Base-by-base conservation (phyloP, 2,888 invertebrate species). In the Drosophila differens region DNA sequence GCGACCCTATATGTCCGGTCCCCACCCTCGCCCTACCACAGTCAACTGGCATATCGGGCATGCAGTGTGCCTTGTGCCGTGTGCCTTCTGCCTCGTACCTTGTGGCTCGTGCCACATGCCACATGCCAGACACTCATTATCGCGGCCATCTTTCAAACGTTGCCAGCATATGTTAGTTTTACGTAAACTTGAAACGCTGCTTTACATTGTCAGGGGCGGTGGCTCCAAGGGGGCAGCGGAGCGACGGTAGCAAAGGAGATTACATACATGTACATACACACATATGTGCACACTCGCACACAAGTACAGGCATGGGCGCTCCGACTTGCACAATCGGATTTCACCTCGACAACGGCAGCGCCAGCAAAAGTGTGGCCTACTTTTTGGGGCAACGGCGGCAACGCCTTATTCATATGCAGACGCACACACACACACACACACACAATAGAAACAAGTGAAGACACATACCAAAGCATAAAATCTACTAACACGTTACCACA, bases 151-250 rank as follows among this genome's bases (percentile, higher is more conserved):
- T 90, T 85, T 85, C 83, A 90, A 81, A 83, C 81, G 86, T 70
- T 89, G 83, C 89, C 73, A 86, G 89, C 85, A 85, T 90, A 90
- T 90, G 91, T 85, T 87, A 86, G 85, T 89, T 90, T 67, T 81
- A 79, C 76, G 74, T 89, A 89, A 90, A 85, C 90, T 90, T 88
- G 90, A 85, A 90, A 90, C 85, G 89, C 86, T 79, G 83, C 89
- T 83, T 62, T 83, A 76, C 76, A 79, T 79, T 82, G 79, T 73
- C 73, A 79, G 65, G 65, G 59, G 59, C 44, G 35, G 65, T 37
- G 30, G 41, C 28, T 19, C 19, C 32, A 52, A 10, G 33, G 49
- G 28, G 19, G n/a, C 39, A 2, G n/a, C 30, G 44, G 22, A 7
- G 37, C n/a, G 35, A 4, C 52, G 47, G 51, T 22, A 33, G 54